Conservation (phyloP, 2,888 invertebrate species). For the Dinocampus coccinellae region DNA sequence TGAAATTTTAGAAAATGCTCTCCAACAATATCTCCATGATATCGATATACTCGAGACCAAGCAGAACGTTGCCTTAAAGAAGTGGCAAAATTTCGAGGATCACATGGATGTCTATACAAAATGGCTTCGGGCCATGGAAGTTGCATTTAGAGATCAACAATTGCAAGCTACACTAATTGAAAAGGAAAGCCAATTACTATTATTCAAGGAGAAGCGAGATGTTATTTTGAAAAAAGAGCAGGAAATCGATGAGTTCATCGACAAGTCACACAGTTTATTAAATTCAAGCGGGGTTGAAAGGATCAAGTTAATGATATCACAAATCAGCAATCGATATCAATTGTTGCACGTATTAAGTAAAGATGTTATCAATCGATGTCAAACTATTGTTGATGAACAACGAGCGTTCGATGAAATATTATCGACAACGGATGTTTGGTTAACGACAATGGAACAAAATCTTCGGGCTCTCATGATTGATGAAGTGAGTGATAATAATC, state of each 20-base stretch:
- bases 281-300: constrained; percentile 88
- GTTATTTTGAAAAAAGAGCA: constrained; percentile 84
- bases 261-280: constrained; percentile 88
- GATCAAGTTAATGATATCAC: constrained; percentile 87
- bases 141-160: constrained; percentile 87
- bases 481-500: constrained; percentile 71
- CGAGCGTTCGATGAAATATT: constrained; percentile 82
- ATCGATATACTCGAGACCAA: constrained; percentile 80
- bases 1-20: constrained; percentile 76
- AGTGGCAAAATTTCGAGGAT: constrained; percentile 91
- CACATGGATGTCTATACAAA: constrained; percentile 84
- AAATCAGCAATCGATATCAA: constrained; percentile 91
- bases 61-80: constrained; percentile 80
- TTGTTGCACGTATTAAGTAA: constrained; percentile 84
- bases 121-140: constrained; percentile 90
- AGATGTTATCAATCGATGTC: constrained; percentile 88
- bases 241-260: constrained; percentile 89
- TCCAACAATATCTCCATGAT: constrained; percentile 78
- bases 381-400: constrained; percentile 86
- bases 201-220: constrained; percentile 81
- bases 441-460: constrained; percentile 81
- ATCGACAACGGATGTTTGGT: constrained; percentile 82
- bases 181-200: constrained; percentile 81
- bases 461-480: constrained; percentile 78
- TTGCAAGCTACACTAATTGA: constrained; percentile 84